phyloP scores from a whole-genome alignment of 2,113 vertebrate species.

The Gopherus evgoodei region DNA sequence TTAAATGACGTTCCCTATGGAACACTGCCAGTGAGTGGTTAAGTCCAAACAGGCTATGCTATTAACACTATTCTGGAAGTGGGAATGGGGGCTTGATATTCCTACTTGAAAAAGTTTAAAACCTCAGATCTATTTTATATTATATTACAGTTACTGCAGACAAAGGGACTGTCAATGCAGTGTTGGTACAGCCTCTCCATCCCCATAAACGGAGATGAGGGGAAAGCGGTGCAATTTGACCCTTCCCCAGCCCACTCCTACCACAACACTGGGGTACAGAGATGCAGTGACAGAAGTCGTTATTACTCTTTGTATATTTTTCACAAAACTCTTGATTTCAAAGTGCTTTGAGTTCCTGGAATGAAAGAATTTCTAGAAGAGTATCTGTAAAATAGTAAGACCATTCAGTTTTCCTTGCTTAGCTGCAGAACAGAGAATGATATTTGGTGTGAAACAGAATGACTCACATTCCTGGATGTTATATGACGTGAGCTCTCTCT shows the following conservation, averaged over 20 bases:
- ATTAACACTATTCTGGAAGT: fast-evolving
- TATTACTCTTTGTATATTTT: neutral
- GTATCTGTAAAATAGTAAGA: neutral
- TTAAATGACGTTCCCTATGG: neutral
- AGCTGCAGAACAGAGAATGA: neutral
- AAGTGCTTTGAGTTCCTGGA: neutral
- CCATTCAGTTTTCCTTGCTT: neutral
- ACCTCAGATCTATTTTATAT: neutral
- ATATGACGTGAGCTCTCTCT: neutral
- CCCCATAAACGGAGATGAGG: neutral
- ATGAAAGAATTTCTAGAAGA: neutral
- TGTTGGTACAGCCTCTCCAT: neutral
- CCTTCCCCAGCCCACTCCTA: neutral
- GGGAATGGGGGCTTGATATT: neutral
- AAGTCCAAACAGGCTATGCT: neutral
- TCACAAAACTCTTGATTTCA: neutral
- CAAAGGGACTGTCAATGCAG: neutral
- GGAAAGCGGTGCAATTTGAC: neutral
- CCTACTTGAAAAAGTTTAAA: neutral
- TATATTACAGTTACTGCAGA: neutral
- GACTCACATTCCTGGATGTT: neutral
- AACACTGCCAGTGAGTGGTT: neutral
- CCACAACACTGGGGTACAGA: fast-evolving
- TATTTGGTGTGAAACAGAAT: neutral
- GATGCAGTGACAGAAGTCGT: fast-evolving